These are phyloP conservation scores for Ptychobarbus kaznakovi DNA, from an alignment of 2,797 vertebrate genomes.

Conservation along the genomic window DNA sequence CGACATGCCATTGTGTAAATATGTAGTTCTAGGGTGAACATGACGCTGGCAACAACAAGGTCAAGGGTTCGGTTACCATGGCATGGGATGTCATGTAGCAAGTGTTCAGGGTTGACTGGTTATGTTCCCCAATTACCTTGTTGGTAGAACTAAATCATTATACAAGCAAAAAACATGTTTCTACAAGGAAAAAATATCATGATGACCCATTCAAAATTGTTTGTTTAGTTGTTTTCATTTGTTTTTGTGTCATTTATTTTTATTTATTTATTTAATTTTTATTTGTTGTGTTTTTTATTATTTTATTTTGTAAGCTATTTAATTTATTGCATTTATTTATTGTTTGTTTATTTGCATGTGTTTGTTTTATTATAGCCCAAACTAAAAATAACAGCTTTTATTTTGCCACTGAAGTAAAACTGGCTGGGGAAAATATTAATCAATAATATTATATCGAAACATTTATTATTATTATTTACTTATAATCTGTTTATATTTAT, in stretches of 20 bases:
- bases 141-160: not conserved
- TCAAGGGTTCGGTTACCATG: not conserved
- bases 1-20: constrained; percentile 77
- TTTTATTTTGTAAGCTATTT: not conserved
- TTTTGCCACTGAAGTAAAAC: not conserved
- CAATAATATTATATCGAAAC: not conserved
- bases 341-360: too few relatives aligned
- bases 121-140: not conserved
- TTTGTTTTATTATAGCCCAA: too few relatives aligned
- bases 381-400: not conserved
- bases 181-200: not conserved
- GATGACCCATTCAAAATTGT: not conserved
- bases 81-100: not conserved
- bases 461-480: not conserved
- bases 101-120: not conserved
- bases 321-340: not conserved
- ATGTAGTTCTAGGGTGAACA: constrained; percentile 19
- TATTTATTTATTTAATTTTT: too few relatives aligned
- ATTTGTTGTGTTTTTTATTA: not conserved
- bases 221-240: not conserved
- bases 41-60: not conserved
- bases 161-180: not conserved
- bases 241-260: too few relatives aligned
- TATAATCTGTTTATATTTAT: not conserved
- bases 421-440: too few relatives aligned